These are phyloP conservation scores for Euschistus heros DNA, from an alignment of 1,140 invertebrate species.

Conservation along the genomic window DNA sequence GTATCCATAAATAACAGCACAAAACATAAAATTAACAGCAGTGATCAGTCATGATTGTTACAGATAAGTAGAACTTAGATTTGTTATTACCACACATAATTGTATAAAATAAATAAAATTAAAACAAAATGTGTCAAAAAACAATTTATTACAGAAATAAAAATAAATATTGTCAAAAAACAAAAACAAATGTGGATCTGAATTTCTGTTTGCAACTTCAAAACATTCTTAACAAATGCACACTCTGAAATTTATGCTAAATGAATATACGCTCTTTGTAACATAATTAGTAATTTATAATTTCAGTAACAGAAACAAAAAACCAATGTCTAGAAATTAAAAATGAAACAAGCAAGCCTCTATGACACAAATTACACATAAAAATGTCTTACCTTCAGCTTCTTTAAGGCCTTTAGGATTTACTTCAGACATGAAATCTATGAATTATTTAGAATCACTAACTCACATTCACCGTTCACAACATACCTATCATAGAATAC, in stretches of 20 bases:
- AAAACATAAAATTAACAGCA: too few species aligned
- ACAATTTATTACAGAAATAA: too few species aligned
- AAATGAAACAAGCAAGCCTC: background rate
- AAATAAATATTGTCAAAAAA: too few species aligned
- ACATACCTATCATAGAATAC: background rate
- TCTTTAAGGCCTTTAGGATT: background rate
- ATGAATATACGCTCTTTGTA: background rate
- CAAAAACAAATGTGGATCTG: background rate
- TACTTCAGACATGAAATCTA: constrained; percentile 6
- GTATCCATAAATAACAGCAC: too few species aligned
- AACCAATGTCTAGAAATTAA: background rate
- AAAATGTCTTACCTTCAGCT: background rate
- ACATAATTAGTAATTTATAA: background rate
- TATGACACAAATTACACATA: background rate
- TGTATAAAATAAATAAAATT: too few species aligned
- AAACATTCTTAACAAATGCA: background rate
- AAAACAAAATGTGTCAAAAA: too few species aligned
- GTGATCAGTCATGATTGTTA: too few species aligned
- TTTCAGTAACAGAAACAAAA: background rate
- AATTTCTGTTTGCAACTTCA: constrained; percentile 16
- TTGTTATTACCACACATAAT: too few species aligned
- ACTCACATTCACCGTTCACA: background rate
- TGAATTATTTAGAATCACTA: background rate
- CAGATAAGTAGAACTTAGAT: too few species aligned
- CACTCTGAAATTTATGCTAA: background rate